Conservation (phyloP, 2,888 invertebrate genomes). For the Neria commutata region DNA sequence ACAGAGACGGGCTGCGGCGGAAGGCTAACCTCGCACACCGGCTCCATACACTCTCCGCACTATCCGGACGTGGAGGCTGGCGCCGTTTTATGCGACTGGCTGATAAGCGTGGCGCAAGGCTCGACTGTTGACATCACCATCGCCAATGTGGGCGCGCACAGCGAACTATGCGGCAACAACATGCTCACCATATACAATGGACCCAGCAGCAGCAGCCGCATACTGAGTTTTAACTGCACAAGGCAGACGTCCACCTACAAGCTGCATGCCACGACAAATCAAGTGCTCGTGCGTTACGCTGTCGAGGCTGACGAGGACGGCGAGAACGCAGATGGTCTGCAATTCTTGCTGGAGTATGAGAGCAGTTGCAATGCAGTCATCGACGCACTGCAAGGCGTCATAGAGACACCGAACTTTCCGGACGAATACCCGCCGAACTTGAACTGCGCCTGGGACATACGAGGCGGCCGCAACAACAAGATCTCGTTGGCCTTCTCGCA, state of each 20-base stretch:
- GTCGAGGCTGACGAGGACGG: constrained; percentile 27
- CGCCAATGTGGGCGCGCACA: constrained; percentile 68
- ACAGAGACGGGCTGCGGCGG: constrained; percentile 82
- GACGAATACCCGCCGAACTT: constrained; percentile 68
- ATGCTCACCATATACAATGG: constrained; percentile 62
- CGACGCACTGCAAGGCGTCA: constrained; percentile 68
- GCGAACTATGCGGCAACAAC: constrained; percentile 65
- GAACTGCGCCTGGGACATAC: constrained; percentile 79
- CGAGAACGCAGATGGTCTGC: constrained; percentile 29
- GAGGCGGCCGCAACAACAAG: constrained; percentile 76
- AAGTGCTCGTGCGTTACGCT: constrained; percentile 47
- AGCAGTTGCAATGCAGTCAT: constrained; percentile 44
- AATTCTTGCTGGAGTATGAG: constrained; percentile 48
- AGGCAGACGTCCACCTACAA: background rate
- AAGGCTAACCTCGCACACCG: constrained; percentile 70
- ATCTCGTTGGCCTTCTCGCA: constrained; percentile 84
- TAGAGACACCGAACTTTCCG: constrained; percentile 90
- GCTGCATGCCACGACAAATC: constrained; percentile 44
- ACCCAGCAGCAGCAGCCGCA: constrained; percentile 29
- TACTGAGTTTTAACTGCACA: constrained; percentile 39
- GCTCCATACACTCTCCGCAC: constrained; percentile 83
- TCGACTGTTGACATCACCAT: constrained; percentile 71
- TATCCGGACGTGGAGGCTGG: constrained; percentile 77
- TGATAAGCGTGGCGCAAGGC: constrained; percentile 75
- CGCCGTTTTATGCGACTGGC: constrained; percentile 81